Evolutionary conservation across 2,888 invertebrate genomes (phyloP), one percentile per base, ranked within the genome.

Genomic region (Drosophila hawaiiensis): DNA sequence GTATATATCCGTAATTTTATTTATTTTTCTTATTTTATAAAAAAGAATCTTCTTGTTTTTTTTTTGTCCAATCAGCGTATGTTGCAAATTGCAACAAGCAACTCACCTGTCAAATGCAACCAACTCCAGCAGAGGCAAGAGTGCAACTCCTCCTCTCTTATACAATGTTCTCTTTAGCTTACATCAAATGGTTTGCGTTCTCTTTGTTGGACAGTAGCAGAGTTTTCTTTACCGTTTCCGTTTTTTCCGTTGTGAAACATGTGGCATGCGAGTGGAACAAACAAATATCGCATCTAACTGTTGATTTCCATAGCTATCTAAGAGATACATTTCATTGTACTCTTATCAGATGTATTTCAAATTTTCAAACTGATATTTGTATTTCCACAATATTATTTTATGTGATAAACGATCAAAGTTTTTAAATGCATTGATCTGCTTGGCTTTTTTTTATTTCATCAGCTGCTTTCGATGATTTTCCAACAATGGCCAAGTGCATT

Each of bases 211-310:
- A 0, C 5, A 33, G 75, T 91, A 90, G 80, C 78, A 91, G 89
- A 90, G 84, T 79, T 80, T 85, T 62, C 64, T 54, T n/a, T 16
- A 4, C 16, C 25, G 4, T 82, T 47, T 61, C 77, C 80, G 41
- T 55, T 39, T 39, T 49, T 73, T 70, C 3, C 71, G 12, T 6
- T 25, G 31, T 28, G 60, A 56, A 41, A 74, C 73, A 33, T 49
- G 1, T 71, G 84, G 68, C 7, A 61, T 28, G 10, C n/a, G 19
- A 39, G 33, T 58, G 89, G 59, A 86, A 84, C 87, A 86, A 79
- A 87, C 76, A 85, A 87, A 76, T 62, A 61, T 61, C 60, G 58
- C 68, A 58, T 80, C 67, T 67, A 85, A 77, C 85, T 85, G 83
- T 88, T 88, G 89, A 85, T 87, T 88, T 76, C 47, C 60, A 29